Base-by-base conservation (phyloP, 2,113 vertebrate genomes). In the Ceyx margarethae region DNA sequence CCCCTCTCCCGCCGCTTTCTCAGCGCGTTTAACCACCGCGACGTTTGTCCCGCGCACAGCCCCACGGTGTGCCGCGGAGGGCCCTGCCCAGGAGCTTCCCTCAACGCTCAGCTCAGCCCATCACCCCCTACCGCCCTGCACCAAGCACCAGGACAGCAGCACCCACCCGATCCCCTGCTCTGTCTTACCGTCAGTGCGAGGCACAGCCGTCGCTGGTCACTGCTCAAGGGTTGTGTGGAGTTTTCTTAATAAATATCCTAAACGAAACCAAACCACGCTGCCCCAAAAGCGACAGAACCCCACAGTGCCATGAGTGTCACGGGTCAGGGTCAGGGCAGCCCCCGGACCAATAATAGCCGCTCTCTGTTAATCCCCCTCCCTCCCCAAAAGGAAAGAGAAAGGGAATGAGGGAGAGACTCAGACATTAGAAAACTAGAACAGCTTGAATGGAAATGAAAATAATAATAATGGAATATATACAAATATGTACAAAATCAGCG, bases 1-100 rank as follows among this genome's bases (percentile, higher is more conserved):
- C 18, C 29, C 22, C 33, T 28, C 10, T 6, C 29, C 53, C 31
- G 71, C 29, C 8, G 0, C 23, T 29, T 77, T 10, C 7, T 5
- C 35, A 6, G 33, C 2, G 1, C 5, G 29, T 48, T 64, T 46
- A 25, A 31, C 28, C 20, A 5, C 68, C 23, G 13, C 23, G 20
- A 18, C 43, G 15, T 43, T 11, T 2, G 0, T 17, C 46, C 29
- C 48, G 3, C 19, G 48, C 18, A 13, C 28, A 43, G 23, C 43
- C 43, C 57, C 66, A 1, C 1, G 8, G 19, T 10, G 6, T 21
- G n/a, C 23, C 0, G 0, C 1, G 29, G 29, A 23, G 4, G 2
- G 33, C n/a, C 35, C 40, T 51, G 7, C 42, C 22, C 15, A 8
- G n/a, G 7, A 33, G 20, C 35, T 62, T n/a, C 18, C 62, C 37